Percentiles rank a stretch among this genome's conserved stretches.
Conservation (phyloP, 2,888 invertebrate species). For the Scelioninae gen. 1 region DNA sequence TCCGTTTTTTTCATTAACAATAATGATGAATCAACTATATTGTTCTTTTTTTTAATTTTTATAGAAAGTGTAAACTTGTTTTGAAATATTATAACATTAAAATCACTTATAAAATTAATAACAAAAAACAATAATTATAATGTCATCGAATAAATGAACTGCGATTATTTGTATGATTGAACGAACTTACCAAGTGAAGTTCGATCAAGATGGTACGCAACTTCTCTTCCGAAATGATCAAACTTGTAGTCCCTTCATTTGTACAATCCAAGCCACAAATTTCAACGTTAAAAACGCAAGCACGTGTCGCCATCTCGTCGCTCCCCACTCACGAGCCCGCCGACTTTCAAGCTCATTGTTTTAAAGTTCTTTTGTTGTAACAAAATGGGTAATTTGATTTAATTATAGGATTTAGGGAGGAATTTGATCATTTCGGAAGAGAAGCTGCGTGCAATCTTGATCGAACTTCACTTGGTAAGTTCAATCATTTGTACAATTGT, state of each 20-base stretch:
- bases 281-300: slow-evolving; percentile 9
- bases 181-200: too few species aligned
- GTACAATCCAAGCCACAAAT: slow-evolving; percentile 22
- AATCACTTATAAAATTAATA: too few species aligned
- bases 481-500: slow-evolving; percentile 26
- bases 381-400: neutral
- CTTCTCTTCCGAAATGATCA: slow-evolving; percentile 5
- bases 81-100: too few species aligned
- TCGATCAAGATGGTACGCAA: neutral
- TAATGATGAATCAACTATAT: too few species aligned
- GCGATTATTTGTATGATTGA: too few species aligned
- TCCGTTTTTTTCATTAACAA: too few species aligned
- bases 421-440: slow-evolving; percentile 21
- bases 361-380: neutral
- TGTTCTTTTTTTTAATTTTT: too few species aligned
- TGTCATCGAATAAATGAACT: too few species aligned
- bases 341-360: neutral
- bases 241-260: slow-evolving; percentile 16
- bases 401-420: neutral
- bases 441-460: slow-evolving; percentile 13
- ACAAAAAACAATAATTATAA: too few species aligned
- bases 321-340: neutral
- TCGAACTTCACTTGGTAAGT: slow-evolving; percentile 31
- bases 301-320: slow-evolving; percentile 11
- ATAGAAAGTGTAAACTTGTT: too few species aligned